Evolutionary conservation across 2,113 vertebrate genomes (phyloP).

Genomic region (Cavia aperea): DNA sequence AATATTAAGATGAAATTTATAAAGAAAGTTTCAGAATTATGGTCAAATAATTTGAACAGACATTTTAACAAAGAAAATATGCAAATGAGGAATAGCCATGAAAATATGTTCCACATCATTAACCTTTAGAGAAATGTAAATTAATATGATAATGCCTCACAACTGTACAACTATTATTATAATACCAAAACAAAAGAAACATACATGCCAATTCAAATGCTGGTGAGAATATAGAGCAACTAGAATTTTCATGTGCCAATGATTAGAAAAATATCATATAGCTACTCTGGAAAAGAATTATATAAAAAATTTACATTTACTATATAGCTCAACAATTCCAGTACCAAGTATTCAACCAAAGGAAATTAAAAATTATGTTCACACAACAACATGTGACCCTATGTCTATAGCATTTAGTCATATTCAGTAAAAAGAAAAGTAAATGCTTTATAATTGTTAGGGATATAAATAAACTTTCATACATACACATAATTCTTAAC

Average conservation of each 20-base stretch:
- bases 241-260: background rate
- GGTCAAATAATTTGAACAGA: background rate
- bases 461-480: background rate
- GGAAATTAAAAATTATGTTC: constrained; percentile 3
- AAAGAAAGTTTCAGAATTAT: background rate
- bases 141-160: background rate
- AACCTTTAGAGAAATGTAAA: background rate
- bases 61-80: background rate
- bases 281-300: background rate
- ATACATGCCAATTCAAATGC: background rate
- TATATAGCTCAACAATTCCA: background rate
- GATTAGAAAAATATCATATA: background rate
- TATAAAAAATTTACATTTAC: background rate
- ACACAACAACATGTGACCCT: background rate
- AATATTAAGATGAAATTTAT: background rate
- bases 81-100: background rate
- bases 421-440: background rate
- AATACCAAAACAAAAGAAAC: background rate
- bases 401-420: constrained; percentile 4
- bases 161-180: background rate
- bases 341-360: background rate
- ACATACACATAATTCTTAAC: background rate
- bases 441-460: background rate
- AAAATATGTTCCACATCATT: background rate
- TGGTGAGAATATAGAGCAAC: rapidly evolving